Percentiles rank a stretch among this genome's conserved stretches.
Conservation (phyloP, 2,888 invertebrate species). For the Agriopis marginaria region DNA sequence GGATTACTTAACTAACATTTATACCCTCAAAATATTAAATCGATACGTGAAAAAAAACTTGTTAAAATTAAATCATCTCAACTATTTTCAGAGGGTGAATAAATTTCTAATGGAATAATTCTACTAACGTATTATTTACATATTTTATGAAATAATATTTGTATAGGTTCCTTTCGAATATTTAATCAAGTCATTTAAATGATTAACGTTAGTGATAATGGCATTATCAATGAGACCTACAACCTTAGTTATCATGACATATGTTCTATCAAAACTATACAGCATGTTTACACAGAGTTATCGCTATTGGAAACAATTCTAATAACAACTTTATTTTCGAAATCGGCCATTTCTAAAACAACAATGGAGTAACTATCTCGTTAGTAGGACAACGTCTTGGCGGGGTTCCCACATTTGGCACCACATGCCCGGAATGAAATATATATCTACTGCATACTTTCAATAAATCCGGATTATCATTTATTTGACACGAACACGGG, state of each 20-base stretch:
- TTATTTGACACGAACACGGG: slow-evolving; percentile 65
- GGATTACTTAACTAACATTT: no score
- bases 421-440: slow-evolving; percentile 81
- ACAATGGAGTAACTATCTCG: slow-evolving; percentile 81
- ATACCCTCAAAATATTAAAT: no score
- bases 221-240: slow-evolving; percentile 2
- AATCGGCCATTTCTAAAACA: slow-evolving; percentile 64
- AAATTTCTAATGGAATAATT: no score
- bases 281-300: slow-evolving; percentile 42
- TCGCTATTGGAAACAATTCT: slow-evolving; percentile 35
- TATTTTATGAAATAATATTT: no score
- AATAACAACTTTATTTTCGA: slow-evolving; percentile 50
- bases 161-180: neutral
- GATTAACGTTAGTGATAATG: neutral
- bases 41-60: no score
- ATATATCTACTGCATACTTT: slow-evolving; percentile 73
- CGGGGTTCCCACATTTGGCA: slow-evolving; percentile 84
- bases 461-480: slow-evolving; percentile 84
- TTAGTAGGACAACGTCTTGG: slow-evolving; percentile 83
- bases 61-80: no score
- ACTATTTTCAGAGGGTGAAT: no score
- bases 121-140: no score
- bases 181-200: neutral
- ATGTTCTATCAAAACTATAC: slow-evolving; percentile 44
- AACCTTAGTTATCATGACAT: slow-evolving; percentile 37